These are phyloP conservation scores for Meda fulgida DNA, from an alignment of 2,797 vertebrate species.

Conservation along the genomic window DNA sequence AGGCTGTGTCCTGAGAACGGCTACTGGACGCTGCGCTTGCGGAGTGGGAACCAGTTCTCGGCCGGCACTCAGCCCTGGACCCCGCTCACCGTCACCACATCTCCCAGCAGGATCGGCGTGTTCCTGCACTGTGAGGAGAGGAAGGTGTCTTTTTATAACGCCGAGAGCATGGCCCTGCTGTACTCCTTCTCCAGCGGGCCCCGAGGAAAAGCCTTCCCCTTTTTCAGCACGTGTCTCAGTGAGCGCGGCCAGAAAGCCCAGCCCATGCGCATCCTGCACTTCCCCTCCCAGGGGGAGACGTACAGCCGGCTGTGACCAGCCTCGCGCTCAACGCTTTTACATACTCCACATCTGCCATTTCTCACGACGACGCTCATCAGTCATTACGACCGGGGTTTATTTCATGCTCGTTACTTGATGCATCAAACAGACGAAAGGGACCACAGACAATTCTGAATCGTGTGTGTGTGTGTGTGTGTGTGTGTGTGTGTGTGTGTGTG, in stretches of 20 bases:
- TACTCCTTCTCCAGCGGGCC: slow-evolving; percentile 79
- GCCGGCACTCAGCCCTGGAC: slow-evolving; percentile 83
- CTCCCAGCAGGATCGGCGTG: slow-evolving; percentile 76
- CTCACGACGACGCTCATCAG: background rate
- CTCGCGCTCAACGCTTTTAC: background rate
- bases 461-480: no score
- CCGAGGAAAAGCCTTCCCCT: slow-evolving; percentile 78
- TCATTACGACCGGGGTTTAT: background rate
- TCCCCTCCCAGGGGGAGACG: slow-evolving; percentile 58
- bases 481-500: background rate
- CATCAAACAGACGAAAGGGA: slow-evolving; percentile 1
- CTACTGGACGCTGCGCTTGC: slow-evolving; percentile 86
- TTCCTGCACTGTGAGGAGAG: slow-evolving; percentile 82
- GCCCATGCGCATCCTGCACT: slow-evolving; percentile 81
- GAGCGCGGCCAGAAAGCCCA: slow-evolving; percentile 71
- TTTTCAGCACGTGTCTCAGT: slow-evolving; percentile 88
- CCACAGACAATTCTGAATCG: background rate
- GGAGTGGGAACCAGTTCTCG: slow-evolving; percentile 76
- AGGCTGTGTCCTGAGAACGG: slow-evolving; percentile 83
- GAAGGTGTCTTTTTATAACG: slow-evolving; percentile 82
- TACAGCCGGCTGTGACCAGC: background rate
- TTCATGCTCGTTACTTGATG: background rate
- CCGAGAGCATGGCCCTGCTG: slow-evolving; percentile 81
- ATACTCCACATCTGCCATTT: no score
- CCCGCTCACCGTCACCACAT: slow-evolving; percentile 64